Base-by-base conservation (phyloP, 2,888 invertebrate species). In the Lepidocyrtoides sp. region DNA sequence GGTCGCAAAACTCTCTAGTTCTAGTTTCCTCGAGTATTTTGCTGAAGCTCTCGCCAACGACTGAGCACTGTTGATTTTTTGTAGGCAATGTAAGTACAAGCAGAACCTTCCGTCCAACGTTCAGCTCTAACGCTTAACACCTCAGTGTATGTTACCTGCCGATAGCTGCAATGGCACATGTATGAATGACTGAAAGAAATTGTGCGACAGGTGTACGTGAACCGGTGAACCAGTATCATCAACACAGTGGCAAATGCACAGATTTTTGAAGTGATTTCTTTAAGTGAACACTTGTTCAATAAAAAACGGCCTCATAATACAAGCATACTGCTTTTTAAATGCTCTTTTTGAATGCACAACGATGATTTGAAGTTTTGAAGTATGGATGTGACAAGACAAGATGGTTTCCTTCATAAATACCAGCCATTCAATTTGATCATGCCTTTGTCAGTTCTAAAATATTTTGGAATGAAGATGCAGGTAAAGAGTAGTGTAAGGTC, bases 41-140 rank as follows among this genome's bases (percentile, higher is more conserved):
- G 66, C 66, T 81, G 86, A 79, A 86, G 54, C 54, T 81, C 91
- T 91, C 44, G 66, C 41, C 86, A 91, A 82, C 79, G 86, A 91
- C 91, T 91, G 91, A 91, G 79, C 91, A 91, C 17, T 83, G 54
- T 20, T 57, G 81, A 57, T 32, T 57, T 57, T 81, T 57, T 81
- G 41, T 60, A 23, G 20, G 57, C n/a, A 5, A 81, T 51, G 77
- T 48, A 77, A 54, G 69, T 32, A 5, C 20, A 75, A 75, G 57
- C 72, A 41, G 69, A 41, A 72, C 69, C 29, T 72, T 44, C 41
- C 36, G 8, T 41, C 26, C 17, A n/a, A 14, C 23, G n/a, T 17
- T 26, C 66, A 69, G 26, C 41, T 48, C 44, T 36, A 3, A 48
- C 44, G 10, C 44, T 36, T 36, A 8, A n/a, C n/a, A n/a, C 69